Evolutionary conservation across 2,113 vertebrate genomes (phyloP).

Genomic region (Cynocephalus volans): DNA sequence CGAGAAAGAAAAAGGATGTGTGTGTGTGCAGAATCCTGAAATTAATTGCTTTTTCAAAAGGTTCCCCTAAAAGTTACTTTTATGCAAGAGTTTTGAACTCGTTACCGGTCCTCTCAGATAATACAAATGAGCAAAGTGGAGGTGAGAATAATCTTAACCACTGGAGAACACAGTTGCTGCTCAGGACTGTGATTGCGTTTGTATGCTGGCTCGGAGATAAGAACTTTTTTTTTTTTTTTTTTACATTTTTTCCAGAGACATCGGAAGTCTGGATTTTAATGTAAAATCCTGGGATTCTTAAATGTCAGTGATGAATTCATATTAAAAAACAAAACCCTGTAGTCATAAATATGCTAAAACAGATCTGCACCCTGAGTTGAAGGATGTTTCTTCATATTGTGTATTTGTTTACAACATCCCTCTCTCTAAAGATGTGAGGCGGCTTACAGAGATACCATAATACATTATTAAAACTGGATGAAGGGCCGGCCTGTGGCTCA

Average conservation of each 20-base stretch:
- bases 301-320: neutral
- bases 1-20: neutral
- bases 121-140: neutral
- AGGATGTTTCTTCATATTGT: neutral
- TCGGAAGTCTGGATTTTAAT: constrained; percentile 37
- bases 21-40: constrained; percentile 15
- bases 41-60: neutral
- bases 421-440: neutral
- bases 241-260: neutral
- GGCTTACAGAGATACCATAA: neutral
- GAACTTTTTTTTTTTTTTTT: neutral
- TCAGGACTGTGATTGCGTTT: neutral
- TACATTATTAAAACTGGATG: neutral
- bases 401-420: neutral
- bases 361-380: neutral
- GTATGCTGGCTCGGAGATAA: neutral
- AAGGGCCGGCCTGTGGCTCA: too few species aligned
- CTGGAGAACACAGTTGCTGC: neutral
- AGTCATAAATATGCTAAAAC: neutral
- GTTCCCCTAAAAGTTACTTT: neutral
- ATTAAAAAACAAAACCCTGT: neutral
- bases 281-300: neutral
- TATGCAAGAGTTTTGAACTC: neutral
- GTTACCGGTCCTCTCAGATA: neutral
- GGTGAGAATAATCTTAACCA: neutral